Percentiles rank a stretch among this genome's conserved stretches.
Conservation (phyloP, 2,113 vertebrate species). For the Gymnarchus niloticus region DNA sequence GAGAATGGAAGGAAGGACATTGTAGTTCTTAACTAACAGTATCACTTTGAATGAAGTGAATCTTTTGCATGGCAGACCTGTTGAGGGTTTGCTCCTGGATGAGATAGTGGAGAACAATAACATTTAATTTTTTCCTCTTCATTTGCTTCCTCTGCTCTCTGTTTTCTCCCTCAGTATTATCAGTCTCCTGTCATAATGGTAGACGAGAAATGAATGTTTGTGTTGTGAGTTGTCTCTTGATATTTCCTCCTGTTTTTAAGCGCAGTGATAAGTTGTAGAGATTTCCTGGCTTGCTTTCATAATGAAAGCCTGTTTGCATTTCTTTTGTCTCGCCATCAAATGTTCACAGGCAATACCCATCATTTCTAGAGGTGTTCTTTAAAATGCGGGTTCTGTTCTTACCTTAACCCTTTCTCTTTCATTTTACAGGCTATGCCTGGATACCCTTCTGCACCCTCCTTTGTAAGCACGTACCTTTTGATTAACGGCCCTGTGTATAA, state of each 20-base stretch:
- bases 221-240: not conserved
- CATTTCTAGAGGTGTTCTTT: not conserved
- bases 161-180: not conserved
- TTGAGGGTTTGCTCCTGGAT: too few relatives aligned
- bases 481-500: not conserved
- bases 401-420: not conserved
- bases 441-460: slow-evolving; percentile 28
- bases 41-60: too few relatives aligned
- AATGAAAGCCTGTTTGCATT: not conserved
- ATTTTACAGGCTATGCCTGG: slow-evolving; percentile 30
- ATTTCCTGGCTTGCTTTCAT: not conserved
- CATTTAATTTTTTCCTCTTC: too few relatives aligned
- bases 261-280: not conserved
- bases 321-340: not conserved
- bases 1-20: too few relatives aligned
- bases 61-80: too few relatives aligned
- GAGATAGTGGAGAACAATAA: too few relatives aligned
- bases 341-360: not conserved
- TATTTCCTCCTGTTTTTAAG: not conserved
- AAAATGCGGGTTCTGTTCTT: not conserved
- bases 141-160: too few relatives aligned
- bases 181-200: not conserved
- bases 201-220: not conserved
- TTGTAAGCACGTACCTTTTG: slow-evolving; percentile 29
- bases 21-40: too few relatives aligned